phyloP scores from a whole-genome alignment of 2,113 vertebrate genomes.

The Forbesichthys agassizii region DNA sequence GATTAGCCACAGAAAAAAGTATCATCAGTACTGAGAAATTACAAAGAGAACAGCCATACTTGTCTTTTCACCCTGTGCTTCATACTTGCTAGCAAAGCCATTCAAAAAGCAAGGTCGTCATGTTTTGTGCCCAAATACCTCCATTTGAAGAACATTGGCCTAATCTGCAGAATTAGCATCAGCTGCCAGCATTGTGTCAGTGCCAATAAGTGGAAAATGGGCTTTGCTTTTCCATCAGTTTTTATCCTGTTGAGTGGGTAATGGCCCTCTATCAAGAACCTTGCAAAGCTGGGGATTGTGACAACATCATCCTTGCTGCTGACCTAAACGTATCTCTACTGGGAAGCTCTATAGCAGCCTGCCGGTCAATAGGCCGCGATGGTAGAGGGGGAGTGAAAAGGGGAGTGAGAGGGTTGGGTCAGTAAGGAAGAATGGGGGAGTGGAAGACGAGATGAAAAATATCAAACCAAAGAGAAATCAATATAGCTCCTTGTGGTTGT shows the following conservation, averaged over 20 bases:
- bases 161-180: conserved; percentile 31
- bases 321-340: conserved; percentile 22
- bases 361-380: conserved; percentile 14
- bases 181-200: conserved; percentile 16
- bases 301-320: conserved; percentile 16
- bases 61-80: conserved; percentile 8
- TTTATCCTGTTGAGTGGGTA: neutral
- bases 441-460: conserved; percentile 43
- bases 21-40: neutral
- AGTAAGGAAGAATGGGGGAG: conserved; percentile 13
- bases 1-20: neutral
- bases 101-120: conserved; percentile 30
- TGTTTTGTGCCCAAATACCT: conserved; percentile 4
- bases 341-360: conserved; percentile 21
- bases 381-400: conserved; percentile 9
- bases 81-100: conserved; percentile 16
- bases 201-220: conserved; percentile 27
- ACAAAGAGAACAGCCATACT: conserved; percentile 1
- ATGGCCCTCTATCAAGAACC: conserved; percentile 13
- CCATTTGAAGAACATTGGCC: conserved; percentile 21
- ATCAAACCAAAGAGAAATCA: conserved; percentile 66
- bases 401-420: conserved; percentile 27
- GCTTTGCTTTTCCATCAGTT: conserved; percentile 2
- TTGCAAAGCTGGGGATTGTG: conserved; percentile 5
- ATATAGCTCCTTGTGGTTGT: conserved; percentile 52